Evolutionary conservation across 2,113 vertebrate species (phyloP).

Genomic region (Turdus rufiventris): DNA sequence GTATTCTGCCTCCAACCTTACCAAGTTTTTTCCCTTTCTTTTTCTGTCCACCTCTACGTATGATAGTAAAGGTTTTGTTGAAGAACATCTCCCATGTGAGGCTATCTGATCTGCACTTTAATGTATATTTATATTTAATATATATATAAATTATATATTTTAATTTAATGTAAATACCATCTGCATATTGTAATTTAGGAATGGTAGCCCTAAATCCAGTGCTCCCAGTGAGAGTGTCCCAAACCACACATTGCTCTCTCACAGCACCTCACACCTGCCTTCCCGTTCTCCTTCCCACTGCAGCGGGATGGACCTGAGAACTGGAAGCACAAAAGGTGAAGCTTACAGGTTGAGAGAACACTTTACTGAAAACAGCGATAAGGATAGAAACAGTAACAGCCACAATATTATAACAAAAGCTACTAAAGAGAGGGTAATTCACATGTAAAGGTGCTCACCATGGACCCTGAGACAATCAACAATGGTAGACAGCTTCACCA

Average conservation of each 20-base stretch:
- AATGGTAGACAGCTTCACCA: not conserved
- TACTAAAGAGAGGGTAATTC: not conserved
- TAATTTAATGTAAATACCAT: not conserved
- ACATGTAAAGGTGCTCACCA: not conserved
- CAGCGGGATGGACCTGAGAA: rapidly evolving
- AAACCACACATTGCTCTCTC: not conserved
- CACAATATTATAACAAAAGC: not conserved
- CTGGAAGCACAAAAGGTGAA: not conserved
- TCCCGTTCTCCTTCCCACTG: not conserved
- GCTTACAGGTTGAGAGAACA: not conserved
- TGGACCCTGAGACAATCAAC: rapidly evolving
- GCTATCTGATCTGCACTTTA: not conserved
- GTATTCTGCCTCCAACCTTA: not conserved
- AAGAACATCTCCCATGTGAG: not conserved
- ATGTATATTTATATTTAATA: no score
- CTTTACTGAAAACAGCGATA: not conserved
- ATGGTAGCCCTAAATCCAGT: not conserved
- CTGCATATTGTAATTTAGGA: not conserved
- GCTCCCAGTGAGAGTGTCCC: not conserved
- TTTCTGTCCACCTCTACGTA: not conserved
- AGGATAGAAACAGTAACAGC: not conserved
- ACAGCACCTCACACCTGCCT: not conserved
- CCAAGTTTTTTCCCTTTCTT: rapidly evolving
- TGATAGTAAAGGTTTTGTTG: not conserved
- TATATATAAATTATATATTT: no score